A percentile compares a stretch with the other conserved stretches of the same genome.
Evolutionary conservation across 2,888 invertebrate species (phyloP).

Genomic region (Matsumyia berberina): DNA sequence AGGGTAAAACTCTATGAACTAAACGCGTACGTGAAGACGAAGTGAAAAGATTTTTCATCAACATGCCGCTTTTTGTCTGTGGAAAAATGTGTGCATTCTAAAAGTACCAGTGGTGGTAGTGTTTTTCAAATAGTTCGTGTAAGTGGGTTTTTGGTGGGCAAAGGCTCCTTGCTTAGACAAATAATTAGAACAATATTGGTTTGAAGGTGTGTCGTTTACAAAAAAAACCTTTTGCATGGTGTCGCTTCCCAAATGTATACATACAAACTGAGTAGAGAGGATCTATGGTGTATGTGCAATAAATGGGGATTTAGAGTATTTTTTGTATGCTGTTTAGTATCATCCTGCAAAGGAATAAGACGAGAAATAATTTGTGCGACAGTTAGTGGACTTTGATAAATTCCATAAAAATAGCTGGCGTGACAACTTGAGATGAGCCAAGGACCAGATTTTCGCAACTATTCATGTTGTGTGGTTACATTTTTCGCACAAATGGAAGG

Average conservation of each 20-base stretch:
- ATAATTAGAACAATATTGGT: conserved; percentile 22
- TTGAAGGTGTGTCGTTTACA: neutral
- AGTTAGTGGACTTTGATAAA: neutral
- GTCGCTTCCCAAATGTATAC: neutral
- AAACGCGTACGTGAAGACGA: neutral
- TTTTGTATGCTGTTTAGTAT: neutral
- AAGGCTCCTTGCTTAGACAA: conserved; percentile 16
- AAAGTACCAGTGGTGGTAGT: too few relatives aligned
- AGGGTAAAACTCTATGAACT: conserved; percentile 4
- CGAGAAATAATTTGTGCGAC: neutral
- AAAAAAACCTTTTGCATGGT: neutral
- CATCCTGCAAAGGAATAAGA: neutral
- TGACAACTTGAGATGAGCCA: too few relatives aligned
- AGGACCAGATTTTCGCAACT: too few relatives aligned
- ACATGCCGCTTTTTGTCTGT: conserved; percentile 2
- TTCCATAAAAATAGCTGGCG: too few relatives aligned
- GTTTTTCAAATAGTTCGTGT: too few relatives aligned
- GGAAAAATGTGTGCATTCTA: neutral
- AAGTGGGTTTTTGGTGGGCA: neutral
- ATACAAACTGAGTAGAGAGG: too few relatives aligned
- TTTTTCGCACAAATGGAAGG: too few relatives aligned
- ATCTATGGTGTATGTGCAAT: too few relatives aligned
- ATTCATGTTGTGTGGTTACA: too few relatives aligned
- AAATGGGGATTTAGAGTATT: too few relatives aligned
- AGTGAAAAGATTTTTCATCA: conserved; percentile 1